Conservation (phyloP, 35 echinoderm and acorn worm species). For the Lytechinus pictus region DNA sequence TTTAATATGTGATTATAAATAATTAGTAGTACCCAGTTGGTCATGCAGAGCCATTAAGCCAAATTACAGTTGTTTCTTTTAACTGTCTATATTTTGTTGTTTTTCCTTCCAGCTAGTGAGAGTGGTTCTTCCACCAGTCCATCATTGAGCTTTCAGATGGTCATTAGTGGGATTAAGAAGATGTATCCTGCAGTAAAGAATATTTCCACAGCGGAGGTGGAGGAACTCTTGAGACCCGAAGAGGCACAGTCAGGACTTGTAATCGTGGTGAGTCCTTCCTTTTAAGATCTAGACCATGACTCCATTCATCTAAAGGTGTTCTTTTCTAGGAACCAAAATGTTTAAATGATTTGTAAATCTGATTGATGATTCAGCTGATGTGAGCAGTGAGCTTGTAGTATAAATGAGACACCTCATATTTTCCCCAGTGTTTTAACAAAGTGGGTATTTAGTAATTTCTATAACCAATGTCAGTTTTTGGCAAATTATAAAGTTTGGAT, state of each 20-base stretch:
- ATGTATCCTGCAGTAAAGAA: neutral
- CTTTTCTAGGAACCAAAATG: neutral
- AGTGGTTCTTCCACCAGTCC: neutral
- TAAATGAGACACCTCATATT: too few species aligned
- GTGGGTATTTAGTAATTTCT: too few species aligned
- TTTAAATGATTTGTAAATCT: neutral
- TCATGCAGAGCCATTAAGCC: too few species aligned
- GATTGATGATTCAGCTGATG: neutral
- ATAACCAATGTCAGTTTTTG: too few species aligned
- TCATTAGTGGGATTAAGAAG: conserved; percentile 28
- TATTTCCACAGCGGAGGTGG: conserved; percentile 7
- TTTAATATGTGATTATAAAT: too few species aligned
- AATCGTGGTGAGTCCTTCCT: neutral
- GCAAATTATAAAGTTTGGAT: too few species aligned
- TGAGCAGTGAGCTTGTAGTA: too few species aligned
- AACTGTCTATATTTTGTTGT: neutral
- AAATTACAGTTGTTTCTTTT: too few species aligned
- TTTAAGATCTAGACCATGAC: neutral
- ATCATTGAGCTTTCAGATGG: conserved; percentile 35
- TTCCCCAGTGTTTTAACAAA: too few species aligned
- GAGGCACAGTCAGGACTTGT: neutral
- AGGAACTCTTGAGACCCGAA: neutral
- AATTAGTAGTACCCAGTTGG: too few species aligned
- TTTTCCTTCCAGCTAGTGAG: neutral
- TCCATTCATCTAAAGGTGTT: neutral